phyloP scores from a whole-genome alignment of 2,113 vertebrate genomes.

The Rhabdornis inornatus region DNA sequence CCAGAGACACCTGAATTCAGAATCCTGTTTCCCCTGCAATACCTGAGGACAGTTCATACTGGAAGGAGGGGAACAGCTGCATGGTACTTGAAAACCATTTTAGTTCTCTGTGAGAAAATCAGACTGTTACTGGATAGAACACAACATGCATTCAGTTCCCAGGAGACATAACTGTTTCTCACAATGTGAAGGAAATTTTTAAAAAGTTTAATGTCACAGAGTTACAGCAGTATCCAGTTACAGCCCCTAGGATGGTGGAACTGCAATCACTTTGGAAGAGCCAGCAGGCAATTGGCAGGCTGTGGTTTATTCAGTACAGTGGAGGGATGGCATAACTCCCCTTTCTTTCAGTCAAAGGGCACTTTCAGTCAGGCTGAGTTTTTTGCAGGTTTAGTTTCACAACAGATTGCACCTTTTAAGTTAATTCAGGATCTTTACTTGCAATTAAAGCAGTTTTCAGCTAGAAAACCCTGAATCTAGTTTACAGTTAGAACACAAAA shows the following conservation, averaged over 20 bases:
- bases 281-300: background rate
- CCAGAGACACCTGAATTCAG: background rate
- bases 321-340: background rate
- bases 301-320: background rate
- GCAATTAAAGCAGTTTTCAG: background rate
- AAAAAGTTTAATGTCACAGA: background rate
- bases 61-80: background rate
- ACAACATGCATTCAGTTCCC: background rate
- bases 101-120: background rate
- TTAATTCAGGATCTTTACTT: background rate
- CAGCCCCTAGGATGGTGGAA: rapidly evolving
- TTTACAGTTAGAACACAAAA: background rate
- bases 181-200: background rate
- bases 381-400: background rate
- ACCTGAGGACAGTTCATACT: background rate
- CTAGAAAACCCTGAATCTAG: background rate
- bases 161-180: background rate
- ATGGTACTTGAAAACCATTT: background rate
- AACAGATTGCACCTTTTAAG: background rate
- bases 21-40: background rate
- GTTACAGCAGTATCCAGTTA: background rate
- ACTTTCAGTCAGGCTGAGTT: background rate
- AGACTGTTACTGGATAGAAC: background rate
- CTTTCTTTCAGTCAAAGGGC: background rate
- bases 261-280: background rate